Base-by-base conservation (phyloP, 2,797 vertebrate genomes). In the Xenopus petersii region DNA sequence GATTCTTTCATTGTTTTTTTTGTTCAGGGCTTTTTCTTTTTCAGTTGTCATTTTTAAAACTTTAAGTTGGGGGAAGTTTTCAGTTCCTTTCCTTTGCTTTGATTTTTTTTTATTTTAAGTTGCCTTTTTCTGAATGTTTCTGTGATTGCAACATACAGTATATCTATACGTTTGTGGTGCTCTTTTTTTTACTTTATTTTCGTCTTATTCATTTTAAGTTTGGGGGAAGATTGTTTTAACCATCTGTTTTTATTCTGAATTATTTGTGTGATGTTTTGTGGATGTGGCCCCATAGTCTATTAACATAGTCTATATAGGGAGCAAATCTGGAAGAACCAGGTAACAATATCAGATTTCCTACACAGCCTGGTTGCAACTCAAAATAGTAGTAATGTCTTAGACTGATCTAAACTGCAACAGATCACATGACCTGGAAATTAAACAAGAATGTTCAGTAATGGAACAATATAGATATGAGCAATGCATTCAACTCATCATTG, bases 101-200 rank as follows among this genome's bases (percentile, higher is more conserved):
- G 79, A 89, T 80, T 30, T 30, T 30, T 30, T 30, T 30, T 82
- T 82, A 16, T 87, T 84, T 89, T 91, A 91, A 88, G 89, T 90
- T 64, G 26, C 26, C 92, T 87, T 84, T 88, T 93, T 88, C 88
- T 94, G 90, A 84, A 70, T 42, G 36, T 83, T 77, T 47, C 58
- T 74, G 58, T 86, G 73, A 30, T 69, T 79, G 73, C 70, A 77
- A 67, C 61, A 16, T 84, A n/a, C n/a, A n/a, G n/a, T n/a, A 72
- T 54, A 21, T 61, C 81, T 80, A 87, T 80, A 77, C 77, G 79
- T 73, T 88, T 81, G 80, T 67, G 3, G 81, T 86, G 84, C 91
- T 86, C 82, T 88, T 88, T 87, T 87, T 77, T 83, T 75, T 2
- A 48, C 15, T 56, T 16, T 56, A 16, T 56, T 56, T 56, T 56